A percentile compares a stretch with the other conserved stretches of the same genome.
Conservation (phyloP, 2,113 vertebrate species). For the Bubo blakistoni region DNA sequence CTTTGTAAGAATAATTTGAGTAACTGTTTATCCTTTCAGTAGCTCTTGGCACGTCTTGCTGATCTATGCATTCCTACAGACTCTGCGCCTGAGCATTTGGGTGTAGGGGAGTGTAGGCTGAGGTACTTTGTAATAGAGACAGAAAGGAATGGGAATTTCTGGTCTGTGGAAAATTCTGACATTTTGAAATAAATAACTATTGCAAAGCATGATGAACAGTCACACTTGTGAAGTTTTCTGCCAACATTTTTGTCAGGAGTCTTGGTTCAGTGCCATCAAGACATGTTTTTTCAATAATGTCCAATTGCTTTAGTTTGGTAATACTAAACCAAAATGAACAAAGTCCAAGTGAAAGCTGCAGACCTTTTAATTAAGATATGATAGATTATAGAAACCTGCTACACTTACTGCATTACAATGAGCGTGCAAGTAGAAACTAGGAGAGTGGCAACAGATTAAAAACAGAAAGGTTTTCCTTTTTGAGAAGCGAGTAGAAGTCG, state of each 20-base stretch:
- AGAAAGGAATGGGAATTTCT: conserved; percentile 26
- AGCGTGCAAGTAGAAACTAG: background rate
- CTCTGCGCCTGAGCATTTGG: background rate
- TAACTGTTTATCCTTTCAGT: conserved; percentile 7
- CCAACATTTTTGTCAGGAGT: conserved; percentile 48
- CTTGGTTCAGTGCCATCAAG: conserved; percentile 56
- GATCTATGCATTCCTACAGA: background rate
- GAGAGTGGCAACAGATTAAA: background rate
- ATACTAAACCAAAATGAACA: conserved; percentile 35
- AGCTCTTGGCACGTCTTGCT: background rate
- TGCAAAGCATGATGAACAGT: conserved; percentile 25
- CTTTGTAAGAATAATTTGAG: conserved; percentile 42
- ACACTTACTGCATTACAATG: conserved; percentile 18
- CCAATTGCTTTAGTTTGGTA: conserved; percentile 25
- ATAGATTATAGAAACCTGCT: conserved; percentile 34
- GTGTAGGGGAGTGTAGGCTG: background rate
- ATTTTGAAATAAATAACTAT: conserved; percentile 44
- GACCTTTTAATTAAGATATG: conserved; percentile 68
- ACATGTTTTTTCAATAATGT: conserved; percentile 42
- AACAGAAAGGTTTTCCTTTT: background rate
- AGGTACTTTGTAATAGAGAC: background rate
- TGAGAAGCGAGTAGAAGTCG: background rate
- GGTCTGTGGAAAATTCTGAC: conserved; percentile 43
- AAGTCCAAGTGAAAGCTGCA: conserved; percentile 50
- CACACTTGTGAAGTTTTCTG: conserved; percentile 36